These are phyloP conservation scores for Pandemis cinnamomeana DNA, from an alignment of 2,888 invertebrate species.

Conservation along the genomic window DNA sequence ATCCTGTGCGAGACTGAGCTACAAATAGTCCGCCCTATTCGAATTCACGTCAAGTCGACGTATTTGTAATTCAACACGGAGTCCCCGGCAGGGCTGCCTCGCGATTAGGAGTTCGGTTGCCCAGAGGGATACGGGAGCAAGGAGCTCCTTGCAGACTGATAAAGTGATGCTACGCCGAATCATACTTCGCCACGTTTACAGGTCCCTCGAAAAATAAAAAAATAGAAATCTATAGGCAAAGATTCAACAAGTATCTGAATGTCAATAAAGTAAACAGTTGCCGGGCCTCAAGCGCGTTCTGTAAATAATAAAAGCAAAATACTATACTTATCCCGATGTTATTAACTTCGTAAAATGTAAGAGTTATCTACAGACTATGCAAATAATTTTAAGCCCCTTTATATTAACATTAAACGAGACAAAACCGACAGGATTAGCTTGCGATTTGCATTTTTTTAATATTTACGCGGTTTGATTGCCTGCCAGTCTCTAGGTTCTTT, in stretches of 20 bases:
- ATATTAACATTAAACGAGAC: slow-evolving; percentile 4
- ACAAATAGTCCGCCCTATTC: slow-evolving; percentile 69
- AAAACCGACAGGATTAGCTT: slow-evolving; percentile 1
- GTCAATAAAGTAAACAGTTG: slow-evolving; percentile 23
- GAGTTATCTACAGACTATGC: neutral
- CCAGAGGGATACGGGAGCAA: slow-evolving; percentile 25
- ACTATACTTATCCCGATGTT: neutral
- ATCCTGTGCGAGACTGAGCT: slow-evolving; percentile 53
- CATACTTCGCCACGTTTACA: slow-evolving; percentile 17
- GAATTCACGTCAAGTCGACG: slow-evolving; percentile 78
- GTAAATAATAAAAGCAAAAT: neutral
- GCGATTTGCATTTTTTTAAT: slow-evolving; percentile 13
- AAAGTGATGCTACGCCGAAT: slow-evolving; percentile 33
- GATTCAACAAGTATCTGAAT: slow-evolving; percentile 17
- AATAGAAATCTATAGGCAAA: slow-evolving; percentile 2
- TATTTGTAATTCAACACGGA: slow-evolving; percentile 82
- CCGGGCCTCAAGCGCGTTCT: neutral
- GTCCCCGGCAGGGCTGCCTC: slow-evolving; percentile 53
- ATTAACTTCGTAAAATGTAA: slow-evolving; percentile 1
- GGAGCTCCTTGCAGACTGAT: slow-evolving; percentile 29
- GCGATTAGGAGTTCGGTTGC: slow-evolving; percentile 29
- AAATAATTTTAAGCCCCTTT: slow-evolving; percentile 19
- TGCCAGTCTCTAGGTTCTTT: neutral
- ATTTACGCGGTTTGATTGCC: neutral
- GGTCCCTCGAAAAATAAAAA: slow-evolving; percentile 23